Conservation (phyloP, 2,797 vertebrate genomes). For the Avahi laniger region DNA sequence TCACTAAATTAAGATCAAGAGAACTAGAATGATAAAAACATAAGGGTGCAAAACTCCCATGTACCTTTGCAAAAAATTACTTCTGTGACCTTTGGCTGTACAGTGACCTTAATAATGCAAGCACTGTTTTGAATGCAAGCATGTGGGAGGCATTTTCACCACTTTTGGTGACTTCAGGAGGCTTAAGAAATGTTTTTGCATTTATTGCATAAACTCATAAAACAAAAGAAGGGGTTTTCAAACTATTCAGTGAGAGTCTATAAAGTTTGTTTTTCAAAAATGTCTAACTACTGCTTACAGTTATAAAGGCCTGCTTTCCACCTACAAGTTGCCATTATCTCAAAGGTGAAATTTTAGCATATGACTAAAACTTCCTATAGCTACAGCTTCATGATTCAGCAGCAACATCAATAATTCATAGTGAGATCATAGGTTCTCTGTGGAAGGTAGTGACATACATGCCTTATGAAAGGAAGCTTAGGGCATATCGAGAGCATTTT, state of each 20-base stretch:
- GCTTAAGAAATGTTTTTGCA: constrained; percentile 24
- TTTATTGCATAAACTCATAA: constrained; percentile 14
- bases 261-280: constrained; percentile 50
- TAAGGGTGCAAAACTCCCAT: background rate
- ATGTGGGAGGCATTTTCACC: background rate
- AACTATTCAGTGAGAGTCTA: constrained; percentile 4
- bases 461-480: constrained; percentile 28
- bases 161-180: background rate
- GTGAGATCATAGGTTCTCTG: constrained; percentile 48
- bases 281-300: constrained; percentile 39
- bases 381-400: constrained; percentile 64
- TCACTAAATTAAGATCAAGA: constrained; percentile 36
- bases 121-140: background rate
- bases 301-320: constrained; percentile 18
- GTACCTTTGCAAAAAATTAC: background rate
- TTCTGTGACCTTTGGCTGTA: background rate
- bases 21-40: constrained; percentile 12
- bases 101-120: background rate
- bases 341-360: constrained; percentile 69
- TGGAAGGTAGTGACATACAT: constrained; percentile 48
- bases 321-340: constrained; percentile 56
- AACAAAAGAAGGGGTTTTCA: constrained; percentile 44
- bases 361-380: constrained; percentile 59
- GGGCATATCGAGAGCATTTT: constrained; percentile 22
- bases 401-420: constrained; percentile 61